These are phyloP conservation scores for Cataglyphis hispanica DNA, from an alignment of 1,140 invertebrate genomes.

Conservation along the genomic window DNA sequence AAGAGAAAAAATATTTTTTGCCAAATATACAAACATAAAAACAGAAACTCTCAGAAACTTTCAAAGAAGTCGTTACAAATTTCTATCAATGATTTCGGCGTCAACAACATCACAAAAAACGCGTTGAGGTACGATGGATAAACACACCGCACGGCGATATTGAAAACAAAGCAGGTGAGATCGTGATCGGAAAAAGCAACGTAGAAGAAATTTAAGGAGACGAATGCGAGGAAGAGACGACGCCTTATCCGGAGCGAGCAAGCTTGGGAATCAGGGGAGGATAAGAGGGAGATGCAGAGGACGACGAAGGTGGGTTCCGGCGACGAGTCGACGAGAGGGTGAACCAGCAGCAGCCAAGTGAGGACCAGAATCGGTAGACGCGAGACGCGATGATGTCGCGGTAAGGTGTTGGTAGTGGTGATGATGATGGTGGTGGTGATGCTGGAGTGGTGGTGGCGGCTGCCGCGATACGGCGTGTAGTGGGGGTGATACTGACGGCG, in stretches of 20 bases:
- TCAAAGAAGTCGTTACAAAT: background rate
- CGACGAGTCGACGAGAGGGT: slow-evolving; percentile 67
- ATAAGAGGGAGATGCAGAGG: slow-evolving; percentile 49
- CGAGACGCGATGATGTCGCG: slow-evolving; percentile 55
- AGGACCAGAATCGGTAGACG: slow-evolving; percentile 64
- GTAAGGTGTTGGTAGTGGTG: slow-evolving; percentile 55
- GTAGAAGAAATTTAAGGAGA: background rate
- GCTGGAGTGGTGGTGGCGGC: slow-evolving; percentile 78
- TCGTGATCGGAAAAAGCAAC: background rate
- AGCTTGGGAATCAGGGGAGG: slow-evolving; percentile 43
- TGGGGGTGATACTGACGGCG: slow-evolving; percentile 75
- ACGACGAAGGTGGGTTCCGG: slow-evolving; percentile 67
- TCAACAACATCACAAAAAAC: background rate
- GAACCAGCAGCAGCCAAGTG: slow-evolving; percentile 63
- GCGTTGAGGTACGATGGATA: background rate
- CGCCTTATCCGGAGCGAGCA: slow-evolving; percentile 55
- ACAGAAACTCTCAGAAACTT: background rate
- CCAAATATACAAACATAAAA: background rate
- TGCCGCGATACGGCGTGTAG: slow-evolving; percentile 66
- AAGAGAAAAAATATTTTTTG: background rate
- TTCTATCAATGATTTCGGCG: background rate
- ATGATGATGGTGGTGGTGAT: slow-evolving; percentile 64
- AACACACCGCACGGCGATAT: background rate
- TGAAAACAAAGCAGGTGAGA: background rate
- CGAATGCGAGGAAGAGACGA: slow-evolving; percentile 56